Evolutionary conservation across 2,888 invertebrate species (phyloP), one percentile per base, ranked within the genome.

Genomic region (Sepiola atlantica): DNA sequence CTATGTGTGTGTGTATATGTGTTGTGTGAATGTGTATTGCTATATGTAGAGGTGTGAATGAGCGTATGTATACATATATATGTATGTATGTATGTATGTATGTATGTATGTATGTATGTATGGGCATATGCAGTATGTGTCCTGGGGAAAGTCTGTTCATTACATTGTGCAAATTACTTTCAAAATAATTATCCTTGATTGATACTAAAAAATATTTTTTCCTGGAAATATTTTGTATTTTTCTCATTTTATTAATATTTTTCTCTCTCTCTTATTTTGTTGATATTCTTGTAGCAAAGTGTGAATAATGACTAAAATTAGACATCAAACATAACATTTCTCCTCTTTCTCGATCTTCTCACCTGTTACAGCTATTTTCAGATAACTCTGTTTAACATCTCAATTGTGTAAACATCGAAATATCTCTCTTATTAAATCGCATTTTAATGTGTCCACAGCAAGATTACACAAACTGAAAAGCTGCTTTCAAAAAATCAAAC

Each of bases 131-230:
- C 61, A 77, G 77, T n/a, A 77, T n/a, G n/a, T 77, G 32, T 77
- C 77, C 77, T 77, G 77, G 32, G 77, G 77, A n/a, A 77, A 77
- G 77, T 77, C 77, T 77, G 77, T 77, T 77, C 77, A 77, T 77
- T 77, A 77, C 77, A 77, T 77, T 77, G n/a, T 16, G 16, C 77
- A 77, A 77, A 77, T 77, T 77, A 77, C 77, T 77, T n/a, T 77
- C 77, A 16, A 32, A 77, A 77, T 77, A 77, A 77, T 77, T 77
- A 77, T 77, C n/a, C 77, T 77, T 77, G 77, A 77, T 77, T 77
- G 77, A 77, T 77, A 16, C n/a, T n/a, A 77, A n/a, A 77, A 77
- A 77, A 77, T 77, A 77, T n/a, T 77, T 61, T 61, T n/a, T 77
- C 32, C n/a, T 32, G n/a, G 16, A 77, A 77, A 77, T n/a, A 77